A percentile compares a stretch with the other conserved stretches of the same genome.
phyloP scores from a whole-genome alignment of 1,140 invertebrate genomes.

The Anastrepha obliqua region DNA sequence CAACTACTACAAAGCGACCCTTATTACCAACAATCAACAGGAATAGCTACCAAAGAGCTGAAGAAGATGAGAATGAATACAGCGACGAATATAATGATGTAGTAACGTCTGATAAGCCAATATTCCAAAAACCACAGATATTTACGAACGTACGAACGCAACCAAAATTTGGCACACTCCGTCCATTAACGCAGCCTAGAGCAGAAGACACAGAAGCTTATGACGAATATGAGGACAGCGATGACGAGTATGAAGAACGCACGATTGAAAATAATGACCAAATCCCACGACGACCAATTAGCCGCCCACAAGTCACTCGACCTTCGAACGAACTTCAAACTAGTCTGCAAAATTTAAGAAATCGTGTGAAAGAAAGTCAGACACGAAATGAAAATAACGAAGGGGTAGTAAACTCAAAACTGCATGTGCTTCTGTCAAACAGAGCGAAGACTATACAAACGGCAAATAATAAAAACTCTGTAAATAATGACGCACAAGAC shows the following conservation, averaged over 20 bases:
- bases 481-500: constrained; percentile 30
- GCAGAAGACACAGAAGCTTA: constrained; percentile 45
- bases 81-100: constrained; percentile 54
- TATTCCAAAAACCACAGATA: constrained; percentile 13
- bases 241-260: constrained; percentile 56
- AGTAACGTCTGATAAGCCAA: not conserved
- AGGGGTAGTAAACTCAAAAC: constrained; percentile 43
- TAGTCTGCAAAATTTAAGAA: constrained; percentile 18
- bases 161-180: not conserved
- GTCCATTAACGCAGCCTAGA: not conserved
- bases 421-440: not conserved
- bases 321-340: constrained; percentile 36
- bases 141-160: not conserved
- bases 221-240: constrained; percentile 58
- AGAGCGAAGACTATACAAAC: constrained; percentile 25
- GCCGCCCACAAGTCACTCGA: not conserved
- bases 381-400: constrained; percentile 45
- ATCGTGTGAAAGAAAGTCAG: constrained; percentile 31
- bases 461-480: not conserved
- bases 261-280: not conserved
- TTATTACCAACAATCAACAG: not conserved
- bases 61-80: constrained; percentile 53
- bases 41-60: not conserved
- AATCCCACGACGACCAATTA: not conserved
- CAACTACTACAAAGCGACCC: constrained; percentile 19